Conservation (phyloP, 2,113 vertebrate genomes). For the Callipepla squamata region DNA sequence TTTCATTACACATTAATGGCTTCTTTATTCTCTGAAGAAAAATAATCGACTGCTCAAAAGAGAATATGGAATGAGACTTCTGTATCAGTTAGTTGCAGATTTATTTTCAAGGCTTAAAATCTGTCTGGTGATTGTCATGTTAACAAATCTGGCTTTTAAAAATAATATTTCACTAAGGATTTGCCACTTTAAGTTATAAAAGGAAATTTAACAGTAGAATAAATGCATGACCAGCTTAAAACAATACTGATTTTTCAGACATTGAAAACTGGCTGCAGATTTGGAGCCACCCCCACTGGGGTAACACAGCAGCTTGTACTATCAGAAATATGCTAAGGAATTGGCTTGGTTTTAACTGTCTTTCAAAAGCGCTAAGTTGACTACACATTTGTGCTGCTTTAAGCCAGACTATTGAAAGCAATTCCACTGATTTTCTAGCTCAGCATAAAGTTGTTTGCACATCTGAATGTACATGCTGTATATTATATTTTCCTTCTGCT, state of each 20-base stretch:
- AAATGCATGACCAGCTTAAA: background rate
- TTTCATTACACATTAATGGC: conserved; percentile 44
- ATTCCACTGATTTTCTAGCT: conserved; percentile 14
- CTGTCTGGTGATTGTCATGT: background rate
- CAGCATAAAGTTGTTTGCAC: background rate
- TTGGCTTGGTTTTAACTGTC: background rate
- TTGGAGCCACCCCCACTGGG: background rate
- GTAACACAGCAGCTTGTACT: background rate
- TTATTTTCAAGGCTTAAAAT: conserved; percentile 33
- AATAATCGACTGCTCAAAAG: conserved; percentile 29
- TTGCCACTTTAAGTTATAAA: background rate
- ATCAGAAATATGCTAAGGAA: background rate
- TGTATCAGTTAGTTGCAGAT: background rate
- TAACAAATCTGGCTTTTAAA: conserved; percentile 37
- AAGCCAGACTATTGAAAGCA: background rate
- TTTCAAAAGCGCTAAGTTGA: background rate
- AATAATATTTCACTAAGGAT: background rate
- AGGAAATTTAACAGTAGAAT: background rate
- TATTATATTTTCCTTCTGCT: background rate
- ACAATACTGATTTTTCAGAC: background rate
- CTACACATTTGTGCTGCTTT: background rate
- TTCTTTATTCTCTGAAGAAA: conserved; percentile 48
- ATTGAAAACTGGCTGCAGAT: background rate
- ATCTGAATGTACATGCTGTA: background rate
- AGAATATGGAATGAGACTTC: background rate